Conservation (phyloP, 2,888 invertebrate genomes). For the Napeogenes sylphis region DNA sequence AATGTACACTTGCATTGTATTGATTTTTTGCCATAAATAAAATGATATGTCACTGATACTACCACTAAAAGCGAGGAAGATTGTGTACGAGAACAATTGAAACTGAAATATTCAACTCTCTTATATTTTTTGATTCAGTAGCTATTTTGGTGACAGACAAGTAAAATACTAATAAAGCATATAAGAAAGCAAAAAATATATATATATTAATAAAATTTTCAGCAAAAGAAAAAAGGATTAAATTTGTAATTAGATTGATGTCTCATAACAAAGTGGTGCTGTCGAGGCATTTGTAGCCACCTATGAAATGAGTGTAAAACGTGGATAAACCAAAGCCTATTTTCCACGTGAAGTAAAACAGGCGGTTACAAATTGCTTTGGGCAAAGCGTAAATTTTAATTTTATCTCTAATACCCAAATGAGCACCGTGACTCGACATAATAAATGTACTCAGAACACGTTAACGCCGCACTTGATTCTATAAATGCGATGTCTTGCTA, state of each 20-base stretch:
- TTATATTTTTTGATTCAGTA: too few relatives aligned
- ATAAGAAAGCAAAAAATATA: too few relatives aligned
- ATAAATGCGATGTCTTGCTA: constrained; percentile 35
- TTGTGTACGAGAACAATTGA: too few relatives aligned
- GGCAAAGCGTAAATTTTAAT: constrained; percentile 78
- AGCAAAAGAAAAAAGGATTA: too few relatives aligned
- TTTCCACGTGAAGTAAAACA: constrained; percentile 74
- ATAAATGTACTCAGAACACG: constrained; percentile 76
- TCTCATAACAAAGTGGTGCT: too few relatives aligned
- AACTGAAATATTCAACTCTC: too few relatives aligned
- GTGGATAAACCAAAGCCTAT: constrained; percentile 76
- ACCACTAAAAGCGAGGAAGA: too few relatives aligned
- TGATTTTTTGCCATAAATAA: neutral
- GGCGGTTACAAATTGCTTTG: constrained; percentile 77
- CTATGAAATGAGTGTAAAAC: constrained; percentile 74
- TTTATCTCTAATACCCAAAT: constrained; percentile 78
- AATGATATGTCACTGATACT: too few relatives aligned
- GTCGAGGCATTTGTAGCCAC: constrained; percentile 49
- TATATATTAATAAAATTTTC: too few relatives aligned
- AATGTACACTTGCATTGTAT: neutral
- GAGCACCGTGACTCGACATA: constrained; percentile 76
- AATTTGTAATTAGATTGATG: too few relatives aligned
- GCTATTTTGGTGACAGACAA: too few relatives aligned
- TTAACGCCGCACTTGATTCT: constrained; percentile 58
- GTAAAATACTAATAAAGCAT: too few relatives aligned